Conservation (phyloP, 2,888 invertebrate genomes). For the Agriopis marginaria region DNA sequence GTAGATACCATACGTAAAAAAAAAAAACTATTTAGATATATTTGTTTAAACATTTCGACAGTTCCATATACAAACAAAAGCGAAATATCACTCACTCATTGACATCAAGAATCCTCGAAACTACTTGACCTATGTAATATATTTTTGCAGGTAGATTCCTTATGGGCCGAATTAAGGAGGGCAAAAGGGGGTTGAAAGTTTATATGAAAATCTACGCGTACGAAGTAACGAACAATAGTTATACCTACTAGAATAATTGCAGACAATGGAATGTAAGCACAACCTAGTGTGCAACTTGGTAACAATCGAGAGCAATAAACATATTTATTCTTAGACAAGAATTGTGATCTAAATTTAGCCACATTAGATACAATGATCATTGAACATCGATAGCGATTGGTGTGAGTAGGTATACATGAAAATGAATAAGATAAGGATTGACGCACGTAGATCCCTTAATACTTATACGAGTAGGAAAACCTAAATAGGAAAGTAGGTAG, state of each 20-base stretch:
- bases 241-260: background rate
- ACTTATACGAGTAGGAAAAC: no score
- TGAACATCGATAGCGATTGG: slow-evolving; percentile 9
- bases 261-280: background rate
- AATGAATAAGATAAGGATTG: slow-evolving; percentile 22
- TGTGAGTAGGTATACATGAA: background rate
- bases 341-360: slow-evolving; percentile 15
- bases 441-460: slow-evolving; percentile 31
- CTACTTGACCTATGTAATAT: no score
- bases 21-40: no score
- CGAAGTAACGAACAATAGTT: background rate
- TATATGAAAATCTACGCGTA: background rate
- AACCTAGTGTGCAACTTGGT: background rate
- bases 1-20: no score
- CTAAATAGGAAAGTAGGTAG: no score
- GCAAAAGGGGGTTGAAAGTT: no score
- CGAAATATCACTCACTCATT: no score
- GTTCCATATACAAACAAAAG: no score
- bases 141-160: no score
- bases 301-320: slow-evolving; percentile 2
- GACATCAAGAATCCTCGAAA: no score
- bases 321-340: slow-evolving; percentile 10
- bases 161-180: no score
- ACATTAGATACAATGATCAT: slow-evolving; percentile 25
- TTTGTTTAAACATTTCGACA: no score